phyloP scores from a whole-genome alignment of 1,140 invertebrate genomes.

The Ceratina calcarata region DNA sequence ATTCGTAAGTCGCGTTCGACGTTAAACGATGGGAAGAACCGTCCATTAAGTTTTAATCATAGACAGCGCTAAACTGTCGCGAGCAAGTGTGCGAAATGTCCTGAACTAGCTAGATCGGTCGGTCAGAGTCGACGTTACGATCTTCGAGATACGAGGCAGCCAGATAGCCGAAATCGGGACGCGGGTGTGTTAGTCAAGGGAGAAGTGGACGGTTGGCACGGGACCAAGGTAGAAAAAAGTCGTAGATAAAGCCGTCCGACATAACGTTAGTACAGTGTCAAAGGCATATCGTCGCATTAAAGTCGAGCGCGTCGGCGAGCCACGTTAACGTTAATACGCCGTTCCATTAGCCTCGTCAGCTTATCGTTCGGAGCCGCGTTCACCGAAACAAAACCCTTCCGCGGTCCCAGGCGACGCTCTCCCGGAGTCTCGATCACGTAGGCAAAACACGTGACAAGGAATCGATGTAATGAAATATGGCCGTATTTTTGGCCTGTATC shows the following conservation, averaged over 20 bases:
- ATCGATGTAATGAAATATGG: slow-evolving; percentile 48
- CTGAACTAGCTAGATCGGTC: no score
- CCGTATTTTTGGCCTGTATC: slow-evolving; percentile 22
- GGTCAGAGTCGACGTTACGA: background rate
- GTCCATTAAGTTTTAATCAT: background rate
- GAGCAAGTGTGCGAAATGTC: background rate
- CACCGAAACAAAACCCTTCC: slow-evolving; percentile 15
- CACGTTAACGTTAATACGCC: slow-evolving; percentile 12
- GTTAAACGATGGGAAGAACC: no score
- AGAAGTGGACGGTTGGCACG: slow-evolving; percentile 8
- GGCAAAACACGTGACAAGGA: slow-evolving; percentile 48
- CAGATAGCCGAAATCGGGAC: background rate
- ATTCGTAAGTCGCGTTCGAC: no score
- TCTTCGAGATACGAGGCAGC: background rate
- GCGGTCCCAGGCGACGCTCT: background rate
- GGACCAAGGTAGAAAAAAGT: background rate
- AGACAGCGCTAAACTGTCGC: background rate
- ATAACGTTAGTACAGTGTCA: slow-evolving; percentile 9
- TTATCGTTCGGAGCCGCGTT: background rate
- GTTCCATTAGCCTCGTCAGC: slow-evolving; percentile 4
- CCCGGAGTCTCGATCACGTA: slow-evolving; percentile 27
- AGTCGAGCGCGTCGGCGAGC: background rate
- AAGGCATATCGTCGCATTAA: slow-evolving; percentile 15
- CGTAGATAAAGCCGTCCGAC: slow-evolving; percentile 2
- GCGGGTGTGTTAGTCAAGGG: background rate